These are phyloP conservation scores for Eristalis pertinax DNA, from an alignment of 2,888 invertebrate species.

Conservation along the genomic window DNA sequence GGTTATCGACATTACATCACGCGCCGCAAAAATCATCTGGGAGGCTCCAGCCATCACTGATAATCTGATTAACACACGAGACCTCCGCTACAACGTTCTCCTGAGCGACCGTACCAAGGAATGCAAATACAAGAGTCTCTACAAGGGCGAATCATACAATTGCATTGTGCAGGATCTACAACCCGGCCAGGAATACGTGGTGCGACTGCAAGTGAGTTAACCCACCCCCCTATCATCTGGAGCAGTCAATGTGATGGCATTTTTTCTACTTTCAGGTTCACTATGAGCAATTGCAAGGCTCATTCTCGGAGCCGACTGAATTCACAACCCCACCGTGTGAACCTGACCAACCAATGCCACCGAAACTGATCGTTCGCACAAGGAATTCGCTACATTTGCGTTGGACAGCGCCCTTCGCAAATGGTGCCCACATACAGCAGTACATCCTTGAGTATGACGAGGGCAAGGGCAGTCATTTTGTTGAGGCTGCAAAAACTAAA, in stretches of 20 bases:
- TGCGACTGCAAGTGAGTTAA: conserved; percentile 87
- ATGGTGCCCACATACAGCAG: conserved; percentile 89
- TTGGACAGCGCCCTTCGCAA: conserved; percentile 88
- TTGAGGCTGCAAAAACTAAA: conserved; percentile 88
- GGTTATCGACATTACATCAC: conserved; percentile 91
- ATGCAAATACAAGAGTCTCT: conserved; percentile 92
- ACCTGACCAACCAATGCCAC: conserved; percentile 89
- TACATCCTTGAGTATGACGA: conserved; percentile 91
- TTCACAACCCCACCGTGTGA: conserved; percentile 92
- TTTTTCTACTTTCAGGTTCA: conserved; percentile 74
- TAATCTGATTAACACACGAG: conserved; percentile 76
- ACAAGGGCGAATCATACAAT: conserved; percentile 88
- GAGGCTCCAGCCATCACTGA: conserved; percentile 84
- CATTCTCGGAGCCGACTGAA: conserved; percentile 89
- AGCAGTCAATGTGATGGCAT: neutral
- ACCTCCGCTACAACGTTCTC: conserved; percentile 89
- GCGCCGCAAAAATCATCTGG: conserved; percentile 93
- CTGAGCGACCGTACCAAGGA: conserved; percentile 90
- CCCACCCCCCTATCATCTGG: neutral
- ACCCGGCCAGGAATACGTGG: conserved; percentile 93
- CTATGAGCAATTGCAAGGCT: conserved; percentile 88
- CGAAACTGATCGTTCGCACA: conserved; percentile 87
- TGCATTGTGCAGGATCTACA: conserved; percentile 92
- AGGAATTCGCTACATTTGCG: conserved; percentile 88
- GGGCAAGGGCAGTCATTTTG: conserved; percentile 86